Evolutionary conservation across 1,140 invertebrate genomes (phyloP).

Genomic region (Geopemphigus sp.): DNA sequence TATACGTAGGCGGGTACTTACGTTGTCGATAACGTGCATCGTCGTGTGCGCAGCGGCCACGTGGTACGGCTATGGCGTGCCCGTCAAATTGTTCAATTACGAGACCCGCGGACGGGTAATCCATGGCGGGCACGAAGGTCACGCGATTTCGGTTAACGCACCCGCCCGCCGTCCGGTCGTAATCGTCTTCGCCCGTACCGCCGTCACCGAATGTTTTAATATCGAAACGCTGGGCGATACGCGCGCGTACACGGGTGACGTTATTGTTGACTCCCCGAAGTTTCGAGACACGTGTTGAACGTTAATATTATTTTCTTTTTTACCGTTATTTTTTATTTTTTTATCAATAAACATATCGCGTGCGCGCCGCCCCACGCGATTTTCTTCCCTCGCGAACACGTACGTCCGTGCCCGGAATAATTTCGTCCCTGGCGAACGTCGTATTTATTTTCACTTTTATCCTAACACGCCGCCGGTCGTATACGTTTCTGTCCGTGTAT

Average conservation of each 20-base stretch:
- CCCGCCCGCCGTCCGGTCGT: no score
- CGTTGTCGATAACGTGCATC: no score
- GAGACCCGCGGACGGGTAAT: not conserved
- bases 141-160: not conserved
- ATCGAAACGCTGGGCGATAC: not conserved
- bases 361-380: not conserved
- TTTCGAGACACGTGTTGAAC: constrained; percentile 14
- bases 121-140: not conserved
- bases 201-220: not conserved
- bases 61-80: no score
- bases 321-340: not conserved
- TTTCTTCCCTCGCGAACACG: not conserved
- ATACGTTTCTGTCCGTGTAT: no score
- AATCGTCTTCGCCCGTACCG: not conserved
- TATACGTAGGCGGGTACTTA: no score
- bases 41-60: no score
- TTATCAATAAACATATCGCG: constrained; percentile 5
- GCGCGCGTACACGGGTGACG: not conserved
- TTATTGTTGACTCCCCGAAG: constrained; percentile 16
- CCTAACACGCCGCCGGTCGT: no score
- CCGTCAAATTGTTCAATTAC: not conserved
- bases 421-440: not conserved
- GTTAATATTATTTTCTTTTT: not conserved
- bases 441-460: no score
- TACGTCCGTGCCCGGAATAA: not conserved